Evolutionary conservation across 2,888 invertebrate species (phyloP), one percentile per base, ranked within the genome.

Genomic region (Cryptus armator): DNA sequence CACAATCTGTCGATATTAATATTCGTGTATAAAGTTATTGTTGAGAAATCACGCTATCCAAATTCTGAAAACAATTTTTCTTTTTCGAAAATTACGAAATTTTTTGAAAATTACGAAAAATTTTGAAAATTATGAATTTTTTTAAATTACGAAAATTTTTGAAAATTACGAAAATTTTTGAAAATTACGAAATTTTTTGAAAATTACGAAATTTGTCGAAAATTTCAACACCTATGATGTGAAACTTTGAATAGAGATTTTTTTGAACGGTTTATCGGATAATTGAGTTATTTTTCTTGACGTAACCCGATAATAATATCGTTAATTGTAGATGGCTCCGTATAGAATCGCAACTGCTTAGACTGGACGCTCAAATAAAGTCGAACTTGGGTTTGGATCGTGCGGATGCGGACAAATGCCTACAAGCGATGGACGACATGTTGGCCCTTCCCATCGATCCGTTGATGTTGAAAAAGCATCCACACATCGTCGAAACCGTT

Each of bases 381-480:
- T 95, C 95, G 0, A 96, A 96, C 89, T 94, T 97, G 64, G 95
- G 96, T 67, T 92, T 96, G 66, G 96, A 96, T 88, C 95, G 95
- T 85, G 97, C 97, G 0, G 96, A 97, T 89, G 96, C 97, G 0
- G 96, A 97, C 48, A 94, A 95, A 80, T 97, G 97, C 86, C 92
- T 98, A 48, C 95, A 96, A 74, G 94, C 96, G 1, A 94, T 98
- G 87, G 96, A 97, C 62, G 95, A 96, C 12, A 94, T 95, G 88
- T 90, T 94, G 91, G 95, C 95, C 7, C 90, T 97, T 83, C 94
- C 96, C 5, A 92, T 97, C 29, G 96, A 96, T 85, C 96, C 96
- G 0, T 93, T 97, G 29, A 97, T 97, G 97, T 93, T 98, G 59
- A 95, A 97, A 79, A 98, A 98, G 88, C 97, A 98, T 94, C 96